Evolutionary conservation across 2,797 vertebrate species (phyloP), one percentile per base, ranked within the genome.

Genomic region (Sebastes taczanowskii): DNA sequence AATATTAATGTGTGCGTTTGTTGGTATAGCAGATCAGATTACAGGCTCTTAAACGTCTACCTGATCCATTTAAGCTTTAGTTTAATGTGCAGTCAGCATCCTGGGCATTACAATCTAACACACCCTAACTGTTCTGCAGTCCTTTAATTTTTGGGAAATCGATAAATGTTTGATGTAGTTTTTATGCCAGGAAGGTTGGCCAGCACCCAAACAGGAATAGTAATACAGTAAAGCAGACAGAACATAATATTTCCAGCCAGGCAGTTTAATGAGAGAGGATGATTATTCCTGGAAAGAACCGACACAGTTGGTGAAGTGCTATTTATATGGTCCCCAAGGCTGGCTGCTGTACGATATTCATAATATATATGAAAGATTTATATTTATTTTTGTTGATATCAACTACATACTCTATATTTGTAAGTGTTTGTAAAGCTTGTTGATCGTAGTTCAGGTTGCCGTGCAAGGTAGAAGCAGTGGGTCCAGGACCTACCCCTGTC

Each of bases 401-500:
- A 71, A 1, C 56, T 61, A 3, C 49, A 11, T 23, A n/a, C 9
- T 53, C 13, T 16, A 7, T 4, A 30, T 46, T 2, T 42, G 20
- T 3, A 18, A 20, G 6, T 69, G 34, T 77, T 61, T 52, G 18
- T 70, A 49, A 92, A 90, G 42, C 65, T 73, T 78, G 81, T 82
- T 78, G 84, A 81, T 69, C 62, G 63, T 11, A 89, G 89, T 70
- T 71, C 76, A 35, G 18, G 16, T 16, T 92, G 75, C 56, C 92
- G 93, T 59, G 91, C 92, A 69, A 68, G 91, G 91, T 52, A 53
- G 62, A 71, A 78, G 90, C 94, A 61, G 74, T 59, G 38, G 78
- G 88, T 62, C 76, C 66, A 8, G 93, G 94, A 29, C 76, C 93
- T 1, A 77, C 91, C 5, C 52, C 92, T 79, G 82, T 96, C 71